Base-by-base conservation (phyloP, 2,113 vertebrate genomes). In the Paradisaea rubra region DNA sequence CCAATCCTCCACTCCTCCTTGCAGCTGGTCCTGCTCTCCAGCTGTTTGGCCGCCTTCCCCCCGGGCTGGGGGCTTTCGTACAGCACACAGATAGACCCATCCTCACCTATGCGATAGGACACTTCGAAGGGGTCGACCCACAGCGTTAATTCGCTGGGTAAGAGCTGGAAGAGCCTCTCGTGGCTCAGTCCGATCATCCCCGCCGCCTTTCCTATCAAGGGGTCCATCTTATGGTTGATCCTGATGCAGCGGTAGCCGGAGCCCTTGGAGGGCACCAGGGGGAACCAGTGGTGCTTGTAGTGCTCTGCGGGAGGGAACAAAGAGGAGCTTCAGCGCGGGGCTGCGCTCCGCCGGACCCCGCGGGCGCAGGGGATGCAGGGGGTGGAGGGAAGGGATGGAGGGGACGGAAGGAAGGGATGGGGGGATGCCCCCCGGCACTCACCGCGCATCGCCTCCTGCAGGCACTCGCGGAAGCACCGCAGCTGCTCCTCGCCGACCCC, bases 201-300 rank as follows among this genome's bases (percentile, higher is more conserved):
- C 28, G 98, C 98, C 10, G 98, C 98, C 79, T 96, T 97, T 22
- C 96, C 97, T 88, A 98, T 96, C 96, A 98, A 93, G 31, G 98
- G 98, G 93, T 98, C 98, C 97, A 98, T 98, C 96, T 97, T 97
- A 93, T 98, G 98, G 95, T 98, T 98, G 97, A 98, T 98, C 92
- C 98, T 91, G 78, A 98, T 96, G 94, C 98, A 98, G 61, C 98
- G 97, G 92, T 98, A 98, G 30, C 97, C 98, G 5, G 98, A 98
- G 76, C 98, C 98, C 93, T 88, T 95, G 93, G 96, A 98, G 35
- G 98, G 98, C 86, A 92, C 86, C 56, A 97, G 93, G 30, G 98
- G 98, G 89, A 98, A 98, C 98, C 98, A 98, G 94, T 98, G 98
- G 85, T 98, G 97, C 80, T 87, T 91, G 93, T 98, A 98, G 89